Evolutionary conservation across 2,888 invertebrate genomes (phyloP).

Genomic region (Unio delphinus): DNA sequence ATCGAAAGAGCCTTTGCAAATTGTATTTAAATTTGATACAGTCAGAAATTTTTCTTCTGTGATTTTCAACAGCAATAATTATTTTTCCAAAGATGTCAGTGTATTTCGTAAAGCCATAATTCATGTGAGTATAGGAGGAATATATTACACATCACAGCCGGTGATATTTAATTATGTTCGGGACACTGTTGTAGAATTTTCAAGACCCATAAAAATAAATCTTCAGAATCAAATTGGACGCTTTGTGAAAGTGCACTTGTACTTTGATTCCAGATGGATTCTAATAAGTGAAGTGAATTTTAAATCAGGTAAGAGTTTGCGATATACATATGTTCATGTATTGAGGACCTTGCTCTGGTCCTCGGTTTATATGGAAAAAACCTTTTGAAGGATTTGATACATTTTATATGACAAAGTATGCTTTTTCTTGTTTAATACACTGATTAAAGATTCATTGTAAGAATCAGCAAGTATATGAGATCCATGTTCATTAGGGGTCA

Average conservation of each 20-base stretch:
- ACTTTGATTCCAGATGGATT: slow-evolving; percentile 89
- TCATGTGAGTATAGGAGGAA: slow-evolving; percentile 84
- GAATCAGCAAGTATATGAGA: no score
- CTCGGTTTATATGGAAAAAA: no score
- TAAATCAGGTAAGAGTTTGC: slow-evolving; percentile 79
- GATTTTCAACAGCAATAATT: slow-evolving; percentile 87
- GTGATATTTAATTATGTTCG: slow-evolving; percentile 78
- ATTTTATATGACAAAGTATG: no score
- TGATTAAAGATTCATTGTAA: no score
- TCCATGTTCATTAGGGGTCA: no score
- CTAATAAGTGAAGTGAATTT: slow-evolving; percentile 92
- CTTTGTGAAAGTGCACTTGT: slow-evolving; percentile 83
- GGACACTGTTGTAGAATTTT: slow-evolving; percentile 85
- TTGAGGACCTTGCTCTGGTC: no score
- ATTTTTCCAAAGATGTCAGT: slow-evolving; percentile 87
- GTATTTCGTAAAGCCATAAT: slow-evolving; percentile 86
- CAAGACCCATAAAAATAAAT: slow-evolving; percentile 86
- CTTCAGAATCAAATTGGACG: slow-evolving; percentile 86
- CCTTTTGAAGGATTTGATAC: no score
- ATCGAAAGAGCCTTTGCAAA: slow-evolving; percentile 78
- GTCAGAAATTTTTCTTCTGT: slow-evolving; percentile 89
- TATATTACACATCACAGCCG: slow-evolving; percentile 83
- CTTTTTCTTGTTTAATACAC: no score
- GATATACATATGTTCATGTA: no score
- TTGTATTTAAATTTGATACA: slow-evolving; percentile 89